phyloP scores from a whole-genome alignment of 2,113 vertebrate species.

The Podarcis raffonei region DNA sequence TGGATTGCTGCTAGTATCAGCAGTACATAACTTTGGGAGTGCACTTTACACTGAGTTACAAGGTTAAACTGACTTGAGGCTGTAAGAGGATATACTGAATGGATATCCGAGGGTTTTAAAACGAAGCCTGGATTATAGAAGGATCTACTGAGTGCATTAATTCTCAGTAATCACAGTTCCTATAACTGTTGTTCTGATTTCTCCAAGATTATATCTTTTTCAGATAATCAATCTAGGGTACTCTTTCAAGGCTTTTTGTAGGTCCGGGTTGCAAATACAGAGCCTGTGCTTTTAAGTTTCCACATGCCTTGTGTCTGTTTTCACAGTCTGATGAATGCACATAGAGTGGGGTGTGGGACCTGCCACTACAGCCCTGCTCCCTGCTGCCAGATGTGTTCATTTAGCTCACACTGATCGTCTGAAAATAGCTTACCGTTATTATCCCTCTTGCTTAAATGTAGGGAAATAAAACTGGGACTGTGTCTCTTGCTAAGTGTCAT shows the following conservation, averaged over 20 bases:
- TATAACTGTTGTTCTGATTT: not conserved
- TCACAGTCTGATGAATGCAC: not conserved
- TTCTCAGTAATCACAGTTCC: not conserved
- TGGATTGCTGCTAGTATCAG: not conserved
- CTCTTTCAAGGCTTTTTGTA: not conserved
- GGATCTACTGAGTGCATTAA: not conserved
- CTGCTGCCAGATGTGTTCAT: not conserved
- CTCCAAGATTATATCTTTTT: not conserved
- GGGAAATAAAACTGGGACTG: not conserved
- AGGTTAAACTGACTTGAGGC: not conserved
- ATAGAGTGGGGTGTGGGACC: not conserved
- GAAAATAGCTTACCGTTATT: not conserved
- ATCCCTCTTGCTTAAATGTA: not conserved
- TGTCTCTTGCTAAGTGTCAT: not conserved
- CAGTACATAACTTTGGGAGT: not conserved
- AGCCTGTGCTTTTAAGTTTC: not conserved
- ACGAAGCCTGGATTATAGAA: slow-evolving; percentile 3
- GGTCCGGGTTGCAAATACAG: not conserved
- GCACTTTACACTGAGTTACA: not conserved
- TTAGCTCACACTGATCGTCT: not conserved
- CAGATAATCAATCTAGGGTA: not conserved
- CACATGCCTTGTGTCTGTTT: not conserved
- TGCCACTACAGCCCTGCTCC: not conserved
- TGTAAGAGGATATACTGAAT: not conserved
- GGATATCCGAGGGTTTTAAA: not conserved